These are phyloP conservation scores for Drosophila borealis DNA, from an alignment of 2,888 invertebrate species.

Conservation along the genomic window DNA sequence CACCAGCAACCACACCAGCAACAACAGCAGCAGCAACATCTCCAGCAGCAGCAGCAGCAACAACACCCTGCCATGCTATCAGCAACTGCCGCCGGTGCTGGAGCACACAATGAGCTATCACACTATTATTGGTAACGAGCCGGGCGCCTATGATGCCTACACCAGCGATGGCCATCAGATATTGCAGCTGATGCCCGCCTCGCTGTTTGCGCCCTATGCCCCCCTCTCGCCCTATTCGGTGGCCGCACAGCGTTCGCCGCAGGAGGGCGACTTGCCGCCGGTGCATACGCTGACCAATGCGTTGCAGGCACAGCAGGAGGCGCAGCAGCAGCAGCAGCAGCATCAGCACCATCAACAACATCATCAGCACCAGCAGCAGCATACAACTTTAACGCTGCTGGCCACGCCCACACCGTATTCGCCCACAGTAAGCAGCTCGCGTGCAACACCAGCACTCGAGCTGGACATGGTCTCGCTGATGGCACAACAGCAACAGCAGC, in stretches of 20 bases:
- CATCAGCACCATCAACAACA: conserved; percentile 61
- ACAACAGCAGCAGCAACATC: conserved; percentile 54
- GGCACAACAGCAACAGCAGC: conserved; percentile 53
- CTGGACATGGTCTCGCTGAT: conserved; percentile 62
- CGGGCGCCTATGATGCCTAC: conserved; percentile 56
- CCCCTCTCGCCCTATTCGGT: conserved; percentile 73
- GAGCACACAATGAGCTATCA: conserved; percentile 88
- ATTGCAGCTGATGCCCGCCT: conserved; percentile 81
- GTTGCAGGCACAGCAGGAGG: conserved; percentile 71
- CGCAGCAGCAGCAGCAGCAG: conserved; percentile 58
- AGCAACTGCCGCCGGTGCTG: conserved; percentile 86
- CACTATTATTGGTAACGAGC: conserved; percentile 93
- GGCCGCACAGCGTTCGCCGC: conserved; percentile 78
- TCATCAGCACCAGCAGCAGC: conserved; percentile 44
- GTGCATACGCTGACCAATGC: conserved; percentile 72
- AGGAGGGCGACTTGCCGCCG: conserved; percentile 83
- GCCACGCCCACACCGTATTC: conserved; percentile 74
- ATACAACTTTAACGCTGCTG: conserved; percentile 54
- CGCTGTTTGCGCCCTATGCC: conserved; percentile 77
- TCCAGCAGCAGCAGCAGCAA: conserved; percentile 51
- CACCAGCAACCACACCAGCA: conserved; percentile 61
- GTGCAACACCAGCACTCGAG: conserved; percentile 83
- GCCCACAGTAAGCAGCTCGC: conserved; percentile 84
- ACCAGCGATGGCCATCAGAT: conserved; percentile 75
- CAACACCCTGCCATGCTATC: conserved; percentile 84